Evolutionary conservation across 2,113 vertebrate genomes (phyloP), one percentile per base, ranked within the genome.

Genomic region (Cyanistes caeruleus): DNA sequence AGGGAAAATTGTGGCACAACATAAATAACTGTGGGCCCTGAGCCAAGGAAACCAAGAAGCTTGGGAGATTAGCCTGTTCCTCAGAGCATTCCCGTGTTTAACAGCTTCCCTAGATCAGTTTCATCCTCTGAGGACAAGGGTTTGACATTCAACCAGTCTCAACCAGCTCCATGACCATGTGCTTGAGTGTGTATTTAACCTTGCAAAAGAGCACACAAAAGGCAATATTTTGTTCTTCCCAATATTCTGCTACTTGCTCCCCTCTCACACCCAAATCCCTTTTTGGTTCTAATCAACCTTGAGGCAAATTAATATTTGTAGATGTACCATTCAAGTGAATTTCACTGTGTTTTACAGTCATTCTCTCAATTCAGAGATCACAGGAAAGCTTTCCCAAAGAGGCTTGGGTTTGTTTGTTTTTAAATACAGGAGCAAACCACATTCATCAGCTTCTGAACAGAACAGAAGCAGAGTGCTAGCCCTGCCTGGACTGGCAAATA

Each of bases 131-230:
- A 89, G 64, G 76, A 48, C 0, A 0, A 75, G 27, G 30, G 37
- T 77, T 73, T 96, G 89, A 94, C 74, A 63, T 84, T 93, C 73
- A 78, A 44, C 23, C 77, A 63, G 48, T n/a, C 64, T 84, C 73
- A 78, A 55, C 53, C 72, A 86, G 63, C 37, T 24, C 25, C n/a
- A 7, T 4, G 51, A 46, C 51, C 39, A 31, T 4, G 64, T 52
- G 73, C 44, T 41, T 31, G 10, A 37, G 39, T 46, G 74, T 48
- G 73, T 33, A 19, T n/a, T 87, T 68, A 84, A 86, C 65, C 70
- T 82, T 64, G 41, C 69, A 70, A 39, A 39, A 75, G 77, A 70
- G n/a, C 73, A 89, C 76, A 59, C 2, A 24, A 33, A 84, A 67
- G 24, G 64, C 73, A 72, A 1, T 2, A 9, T 4, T 60, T n/a